Base-by-base conservation (phyloP, 2,888 invertebrate species). In the Pheosia gnoma region DNA sequence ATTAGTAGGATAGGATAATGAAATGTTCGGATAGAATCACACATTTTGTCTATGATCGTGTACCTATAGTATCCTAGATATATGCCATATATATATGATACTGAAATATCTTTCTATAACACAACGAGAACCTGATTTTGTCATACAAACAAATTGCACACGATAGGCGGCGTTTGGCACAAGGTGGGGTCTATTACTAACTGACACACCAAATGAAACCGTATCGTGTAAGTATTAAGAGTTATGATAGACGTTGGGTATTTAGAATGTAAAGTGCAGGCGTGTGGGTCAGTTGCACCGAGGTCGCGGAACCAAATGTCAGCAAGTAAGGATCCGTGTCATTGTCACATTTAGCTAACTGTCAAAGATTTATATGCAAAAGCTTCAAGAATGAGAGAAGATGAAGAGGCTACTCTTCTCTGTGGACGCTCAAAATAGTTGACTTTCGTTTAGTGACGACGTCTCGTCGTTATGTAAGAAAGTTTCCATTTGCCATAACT, bases 261-360 rank as follows among this genome's bases (percentile, higher is more conserved):
- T 66, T 71, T 81, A 77, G 79, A 77, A 75, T 72, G 77, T 80
- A 82, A 81, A 82, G 80, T 83, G 84, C 83, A 83, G 80, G 76
- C 78, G 81, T 80, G 77, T 81, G 79, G 87, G 86, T 87, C 86
- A 86, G 81, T 80, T 75, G 77, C 76, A 75, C 77, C 88, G 89
- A 91, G 92, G 91, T 84, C 90, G 82, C 80, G 71, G 77, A 79
- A 84, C 84, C 70, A 82, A 92, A 92, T 92, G 90, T 87, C 91
- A 91, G 81, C 62, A 72, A 81, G 76, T 80, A 82, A 85, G 70
- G 86, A 90, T 90, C 86, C 84, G 83, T 85, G 86, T 86, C 81
- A 85, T 79, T 85, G 77, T 82, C 78, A 75, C 62, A 70, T 72
- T 72, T 66, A 63, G 65, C 61, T 65, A 49, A 65, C 56, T 62